Conservation (phyloP, 2,113 vertebrate species). For the Melierax canorus region DNA sequence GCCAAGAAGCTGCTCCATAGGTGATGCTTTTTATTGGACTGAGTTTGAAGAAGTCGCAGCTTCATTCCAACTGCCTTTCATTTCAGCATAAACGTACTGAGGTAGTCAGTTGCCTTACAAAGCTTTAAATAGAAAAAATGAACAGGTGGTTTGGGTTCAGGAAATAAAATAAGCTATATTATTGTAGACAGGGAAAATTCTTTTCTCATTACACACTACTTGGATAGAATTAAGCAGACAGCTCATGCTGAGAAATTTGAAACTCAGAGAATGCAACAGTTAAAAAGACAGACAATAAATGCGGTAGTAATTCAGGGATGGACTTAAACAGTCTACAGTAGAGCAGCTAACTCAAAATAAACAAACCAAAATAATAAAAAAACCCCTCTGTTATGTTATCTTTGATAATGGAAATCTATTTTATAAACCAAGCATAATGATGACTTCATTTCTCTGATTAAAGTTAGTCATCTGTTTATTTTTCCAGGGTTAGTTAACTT, state of each 20-base stretch:
- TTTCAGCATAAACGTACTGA: slow-evolving; percentile 10
- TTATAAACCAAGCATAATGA: slow-evolving; percentile 88
- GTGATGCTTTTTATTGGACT: neutral
- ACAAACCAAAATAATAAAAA: neutral
- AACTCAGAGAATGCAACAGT: slow-evolving; percentile 63
- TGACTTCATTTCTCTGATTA: slow-evolving; percentile 89
- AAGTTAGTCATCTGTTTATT: slow-evolving; percentile 88
- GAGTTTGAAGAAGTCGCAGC: neutral
- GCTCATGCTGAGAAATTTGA: slow-evolving; percentile 79
- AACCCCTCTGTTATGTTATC: neutral
- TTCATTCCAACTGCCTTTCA: neutral
- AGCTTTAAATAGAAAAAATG: slow-evolving; percentile 61
- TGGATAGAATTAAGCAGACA: slow-evolving; percentile 73
- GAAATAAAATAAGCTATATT: slow-evolving; percentile 72
- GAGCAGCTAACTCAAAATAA: slow-evolving; percentile 47
- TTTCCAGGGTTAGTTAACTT: slow-evolving; percentile 86
- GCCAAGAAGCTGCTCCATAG: neutral
- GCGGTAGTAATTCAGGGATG: slow-evolving; percentile 42
- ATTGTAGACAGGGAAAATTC: slow-evolving; percentile 66
- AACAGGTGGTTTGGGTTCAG: slow-evolving; percentile 75
- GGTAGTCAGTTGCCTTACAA: slow-evolving; percentile 33
- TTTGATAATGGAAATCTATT: slow-evolving; percentile 65
- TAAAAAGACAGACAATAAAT: slow-evolving; percentile 61
- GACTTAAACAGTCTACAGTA: slow-evolving; percentile 42
- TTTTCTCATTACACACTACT: slow-evolving; percentile 69